Evolutionary conservation across 37 sponge, comb jelly and placozoan species (phyloP).

Genomic region (Halichondria panicea): DNA sequence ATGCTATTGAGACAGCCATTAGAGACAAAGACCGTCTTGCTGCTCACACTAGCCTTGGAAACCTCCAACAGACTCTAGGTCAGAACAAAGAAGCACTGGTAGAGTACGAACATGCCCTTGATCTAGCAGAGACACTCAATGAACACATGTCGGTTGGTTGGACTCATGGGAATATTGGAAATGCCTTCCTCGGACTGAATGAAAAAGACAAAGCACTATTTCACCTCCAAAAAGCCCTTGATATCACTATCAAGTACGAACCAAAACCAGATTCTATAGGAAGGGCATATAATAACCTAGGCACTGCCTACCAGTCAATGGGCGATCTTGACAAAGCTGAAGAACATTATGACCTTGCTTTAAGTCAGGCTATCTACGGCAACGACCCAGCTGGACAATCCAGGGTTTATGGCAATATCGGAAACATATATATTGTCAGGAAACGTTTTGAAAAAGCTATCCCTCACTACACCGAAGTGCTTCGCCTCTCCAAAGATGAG

Average conservation of each 20-base stretch:
- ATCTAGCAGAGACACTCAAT: conserved; percentile 22
- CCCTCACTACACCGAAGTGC: conserved; percentile 56
- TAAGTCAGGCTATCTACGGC: conserved; percentile 69
- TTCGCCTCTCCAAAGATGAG: conserved; percentile 50
- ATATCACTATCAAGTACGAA: conserved; percentile 49
- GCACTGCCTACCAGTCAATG: conserved; percentile 65
- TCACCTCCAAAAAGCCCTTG: conserved; percentile 53
- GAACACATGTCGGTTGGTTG: conserved; percentile 64
- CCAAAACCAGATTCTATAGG: conserved; percentile 49
- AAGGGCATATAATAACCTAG: conserved; percentile 69
- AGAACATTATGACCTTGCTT: conserved; percentile 63
- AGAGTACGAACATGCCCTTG: conserved; percentile 42
- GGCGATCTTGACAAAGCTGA: conserved; percentile 46
- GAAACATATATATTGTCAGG: conserved; percentile 59
- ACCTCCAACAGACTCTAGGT: conserved; percentile 57
- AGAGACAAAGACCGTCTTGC: conserved; percentile 26
- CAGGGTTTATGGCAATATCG: conserved; percentile 74
- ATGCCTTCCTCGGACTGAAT: conserved; percentile 61
- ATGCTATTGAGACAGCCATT: conserved; percentile 19
- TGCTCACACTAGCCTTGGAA: conserved; percentile 61
- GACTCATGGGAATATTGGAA: conserved; percentile 83
- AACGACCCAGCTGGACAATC: conserved; percentile 58
- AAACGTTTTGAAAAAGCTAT: conserved; percentile 47
- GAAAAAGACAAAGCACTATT: conserved; percentile 52
- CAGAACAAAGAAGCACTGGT: conserved; percentile 47